Evolutionary conservation across 2,113 vertebrate species (phyloP).

Genomic region (Scalopus aquaticus): DNA sequence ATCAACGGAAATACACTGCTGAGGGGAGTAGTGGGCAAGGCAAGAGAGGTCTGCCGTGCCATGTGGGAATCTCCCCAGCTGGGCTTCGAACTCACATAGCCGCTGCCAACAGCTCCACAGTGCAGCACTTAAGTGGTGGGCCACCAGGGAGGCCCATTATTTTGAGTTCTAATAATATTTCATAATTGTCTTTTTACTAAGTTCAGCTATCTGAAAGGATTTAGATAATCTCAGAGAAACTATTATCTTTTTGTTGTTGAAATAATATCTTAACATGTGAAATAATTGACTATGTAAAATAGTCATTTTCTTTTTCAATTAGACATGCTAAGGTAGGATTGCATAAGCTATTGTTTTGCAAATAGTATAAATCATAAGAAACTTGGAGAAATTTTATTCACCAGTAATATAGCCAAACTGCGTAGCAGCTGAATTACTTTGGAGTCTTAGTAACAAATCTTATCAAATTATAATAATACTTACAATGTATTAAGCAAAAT

Average conservation of each 20-base stretch:
- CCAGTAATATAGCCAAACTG: neutral
- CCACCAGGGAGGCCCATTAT: no score
- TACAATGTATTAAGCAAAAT: neutral
- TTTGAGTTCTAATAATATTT: neutral
- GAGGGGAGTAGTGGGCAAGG: no score
- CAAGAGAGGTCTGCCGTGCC: no score
- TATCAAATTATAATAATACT: neutral
- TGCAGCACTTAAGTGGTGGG: no score
- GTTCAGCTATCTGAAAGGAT: neutral
- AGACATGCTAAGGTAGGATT: neutral
- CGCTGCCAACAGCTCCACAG: no score
- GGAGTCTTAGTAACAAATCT: neutral
- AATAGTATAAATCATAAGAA: neutral
- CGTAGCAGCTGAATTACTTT: neutral
- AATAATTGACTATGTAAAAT: neutral
- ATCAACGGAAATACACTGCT: no score
- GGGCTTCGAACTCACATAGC: no score
- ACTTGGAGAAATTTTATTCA: neutral
- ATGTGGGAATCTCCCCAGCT: no score
- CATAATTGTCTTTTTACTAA: neutral
- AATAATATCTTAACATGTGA: neutral
- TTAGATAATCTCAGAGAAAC: neutral
- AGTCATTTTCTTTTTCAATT: neutral
- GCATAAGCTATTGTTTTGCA: neutral
- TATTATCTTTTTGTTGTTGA: slow-evolving; percentile 1